Percentiles rank a stretch among this genome's conserved stretches.
Evolutionary conservation across 1,140 invertebrate genomes (phyloP).

Genomic region (Musca vetustissima): DNA sequence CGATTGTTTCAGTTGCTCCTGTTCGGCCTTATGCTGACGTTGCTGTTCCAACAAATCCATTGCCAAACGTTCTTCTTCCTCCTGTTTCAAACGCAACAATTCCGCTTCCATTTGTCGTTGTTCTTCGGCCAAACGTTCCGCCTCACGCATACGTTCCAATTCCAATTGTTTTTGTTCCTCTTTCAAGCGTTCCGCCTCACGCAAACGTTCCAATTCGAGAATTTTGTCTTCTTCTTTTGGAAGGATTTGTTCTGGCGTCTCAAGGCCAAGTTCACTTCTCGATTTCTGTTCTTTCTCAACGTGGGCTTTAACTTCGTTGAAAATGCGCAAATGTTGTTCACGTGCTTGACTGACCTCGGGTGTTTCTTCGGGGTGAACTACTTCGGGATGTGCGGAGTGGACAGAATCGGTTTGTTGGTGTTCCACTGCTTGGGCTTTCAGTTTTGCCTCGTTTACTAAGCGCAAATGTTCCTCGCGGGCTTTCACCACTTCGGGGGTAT

Average conservation of each 20-base stretch:
- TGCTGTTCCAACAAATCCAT: conserved; percentile 19
- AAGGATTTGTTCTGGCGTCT: background rate
- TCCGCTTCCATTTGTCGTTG: conserved; percentile 35
- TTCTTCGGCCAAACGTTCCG: conserved; percentile 37
- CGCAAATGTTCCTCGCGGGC: conserved; percentile 32
- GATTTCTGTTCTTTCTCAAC: background rate
- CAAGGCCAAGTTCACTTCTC: background rate
- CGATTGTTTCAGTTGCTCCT: background rate
- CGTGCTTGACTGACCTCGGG: conserved; percentile 43
- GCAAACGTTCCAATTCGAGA: conserved; percentile 31
- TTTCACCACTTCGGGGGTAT: conserved; percentile 43
- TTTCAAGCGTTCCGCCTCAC: conserved; percentile 35
- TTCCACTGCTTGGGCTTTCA: conserved; percentile 35
- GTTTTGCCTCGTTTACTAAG: conserved; percentile 35
- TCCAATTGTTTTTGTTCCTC: conserved; percentile 36
- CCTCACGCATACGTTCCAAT: conserved; percentile 35
- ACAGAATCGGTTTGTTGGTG: background rate
- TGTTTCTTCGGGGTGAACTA: conserved; percentile 31
- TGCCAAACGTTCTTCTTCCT: conserved; percentile 36
- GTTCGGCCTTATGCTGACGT: background rate
- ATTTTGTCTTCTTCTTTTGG: conserved; percentile 3
- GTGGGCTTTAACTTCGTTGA: conserved; percentile 8
- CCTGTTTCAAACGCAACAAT: conserved; percentile 32
- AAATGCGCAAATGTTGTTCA: conserved; percentile 42
- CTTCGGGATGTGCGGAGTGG: background rate